Base-by-base conservation (phyloP, 2,797 vertebrate genomes). In the Fringilla coelebs region DNA sequence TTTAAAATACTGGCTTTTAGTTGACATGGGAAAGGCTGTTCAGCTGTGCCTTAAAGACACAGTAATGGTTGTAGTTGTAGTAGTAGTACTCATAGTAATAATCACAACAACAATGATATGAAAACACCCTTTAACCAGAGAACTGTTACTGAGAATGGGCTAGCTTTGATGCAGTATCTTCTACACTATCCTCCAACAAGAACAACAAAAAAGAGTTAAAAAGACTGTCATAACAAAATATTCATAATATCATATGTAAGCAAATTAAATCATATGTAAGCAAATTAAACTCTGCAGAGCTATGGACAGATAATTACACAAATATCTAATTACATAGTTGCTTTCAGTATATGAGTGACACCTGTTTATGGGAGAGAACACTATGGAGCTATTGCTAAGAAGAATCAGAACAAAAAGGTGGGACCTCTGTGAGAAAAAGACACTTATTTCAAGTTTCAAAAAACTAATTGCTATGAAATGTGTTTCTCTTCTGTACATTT, bases 381-480 rank as follows among this genome's bases (percentile, higher is more conserved):
- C 13, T 7, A 10, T 11, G 36, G 46, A 16, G 1, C 17, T 65
- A 51, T 57, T 10, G 13, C 21, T 13, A 40, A 13, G 38, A 78
- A 76, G 36, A 92, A 76, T 36, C 29, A 55, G 40, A 74, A 61
- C 8, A 38, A 51, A 93, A 78, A 87, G 36, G 17, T 18, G 20
- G 13, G 20, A 75, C 5, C 2, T 70, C 55, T 72, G 60, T 79
- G 43, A 89, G 60, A 66, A 86, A 78, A 86, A 29, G 11, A 43
- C 31, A 60, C 4, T 32, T 52, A 58, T 63, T 91, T 79, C 4
- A 72, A 90, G 52, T 19, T 43, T 43, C 7, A 65, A 68, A 70
- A 66, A n/a, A 0, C 0, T 1, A 41, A 17, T n/a, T 74, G 4
- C 10, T 89, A 13, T 21, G 20, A 46, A 75, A 63, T 36, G 8